Evolutionary conservation across 2,797 vertebrate genomes (phyloP), one percentile per base, ranked within the genome.

Genomic region (Siniperca scherzeri): DNA sequence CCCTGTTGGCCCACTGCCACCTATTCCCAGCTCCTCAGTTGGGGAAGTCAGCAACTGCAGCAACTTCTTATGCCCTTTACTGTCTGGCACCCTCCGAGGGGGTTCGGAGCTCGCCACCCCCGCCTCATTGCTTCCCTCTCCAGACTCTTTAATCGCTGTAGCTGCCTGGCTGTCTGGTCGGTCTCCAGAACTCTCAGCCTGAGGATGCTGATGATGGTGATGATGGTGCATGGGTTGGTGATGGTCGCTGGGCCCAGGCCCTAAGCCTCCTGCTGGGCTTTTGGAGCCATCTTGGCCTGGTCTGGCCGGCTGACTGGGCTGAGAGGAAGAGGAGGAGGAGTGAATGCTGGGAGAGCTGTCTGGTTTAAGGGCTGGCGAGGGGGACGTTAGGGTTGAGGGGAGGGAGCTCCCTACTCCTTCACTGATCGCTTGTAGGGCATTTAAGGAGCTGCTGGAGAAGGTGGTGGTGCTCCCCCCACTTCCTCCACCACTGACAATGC

Each of bases 371-470:
- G 96, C 95, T 0, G 97, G 97, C 1, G 98, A 96, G 10, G 97
- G 96, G 56, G 98, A 99, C 36, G 97, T 97, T 42, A 99, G 94
- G 0, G 98, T 97, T 27, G 98, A 98, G 76, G 98, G 92, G 44
- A 99, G 96, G 14, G 98, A 97, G 82, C 97, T 98, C 59, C 98
- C 98, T 13, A 99, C 98, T 2, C 98, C 98, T 88, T 99, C 98
- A 74, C 98, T 99, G 87, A 99, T 99, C 70, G 98, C 98, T 92
- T 99, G 98, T 75, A 99, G 96, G 70, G 98, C 98, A 38, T 98
- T 99, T 33, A 99, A 96, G 22, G 98, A 99, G 92, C 98, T 99
- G 94, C 98, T 99, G 70, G 98, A 99, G 91, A 98, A 99, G 81
- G 93, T 97, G 90, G 94, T 96, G 77, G 91, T 95, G 80, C 96